Evolutionary conservation across 2,797 vertebrate species (phyloP), one percentile per base, ranked within the genome.

Genomic region (Gastrophryne carolinensis): DNA sequence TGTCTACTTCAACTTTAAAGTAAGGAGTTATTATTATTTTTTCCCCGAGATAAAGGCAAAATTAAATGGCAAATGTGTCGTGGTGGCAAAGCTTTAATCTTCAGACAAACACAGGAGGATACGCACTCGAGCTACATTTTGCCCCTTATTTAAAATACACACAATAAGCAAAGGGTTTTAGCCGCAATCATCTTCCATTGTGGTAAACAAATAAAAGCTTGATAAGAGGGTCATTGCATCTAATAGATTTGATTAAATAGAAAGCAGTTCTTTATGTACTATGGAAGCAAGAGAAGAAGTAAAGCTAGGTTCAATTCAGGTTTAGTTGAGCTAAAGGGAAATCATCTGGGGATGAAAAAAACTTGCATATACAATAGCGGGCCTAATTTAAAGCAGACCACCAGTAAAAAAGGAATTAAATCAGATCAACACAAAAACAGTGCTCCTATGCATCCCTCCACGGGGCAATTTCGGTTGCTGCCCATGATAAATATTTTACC

Each of bases 1-100:
- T 21, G 58, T 62, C 32, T 34, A 5, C 47, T 35, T 19, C 62
- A 58, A n/a, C 53, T 52, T 60, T 52, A 44, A 47, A 75, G 49
- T 56, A 64, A 71, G n/a, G n/a, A n/a, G n/a, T n/a, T n/a, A n/a
- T n/a, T n/a, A n/a, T n/a, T n/a, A n/a, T 39, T 67, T 77, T 77
- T 49, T 62, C 5, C 7, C 19, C n/a, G 4, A 57, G 29, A 70
- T 57, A 21, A 77, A 58, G 65, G 23, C 12, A 37, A 7, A 56
- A 66, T 30, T 47, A 67, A 58, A 60, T 60, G 35, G 47, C 2
- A 30, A 63, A 32, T 10, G 44, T 23, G 34, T 39, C 27, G 4
- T 2, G 9, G 54, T 9, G 29, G 29, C 15, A n/a, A 15, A 9
- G 50, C 52, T 66, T 47, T 47, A 47, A 34, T 66, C 29, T 41